These are phyloP conservation scores for Toxostoma redivivum DNA, from an alignment of 2,113 vertebrate genomes.

Conservation along the genomic window DNA sequence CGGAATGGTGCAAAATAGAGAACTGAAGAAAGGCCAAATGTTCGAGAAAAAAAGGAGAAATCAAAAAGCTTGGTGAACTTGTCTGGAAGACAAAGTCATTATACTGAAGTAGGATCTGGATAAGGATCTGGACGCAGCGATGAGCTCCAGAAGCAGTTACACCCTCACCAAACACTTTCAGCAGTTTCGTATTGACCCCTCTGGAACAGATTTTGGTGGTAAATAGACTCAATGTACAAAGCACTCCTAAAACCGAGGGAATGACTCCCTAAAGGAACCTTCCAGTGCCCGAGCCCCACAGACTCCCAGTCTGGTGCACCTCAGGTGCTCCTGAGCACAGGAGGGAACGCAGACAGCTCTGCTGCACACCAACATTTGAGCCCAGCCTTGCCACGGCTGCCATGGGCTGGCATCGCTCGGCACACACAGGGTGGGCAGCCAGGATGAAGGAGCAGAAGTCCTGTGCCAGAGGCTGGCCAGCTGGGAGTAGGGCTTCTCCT, in stretches of 20 bases:
- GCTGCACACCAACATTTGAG: fast-evolving
- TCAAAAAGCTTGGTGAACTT: neutral
- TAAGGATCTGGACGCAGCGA: fast-evolving
- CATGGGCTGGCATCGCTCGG: fast-evolving
- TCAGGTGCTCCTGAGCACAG: neutral
- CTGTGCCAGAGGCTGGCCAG: fast-evolving
- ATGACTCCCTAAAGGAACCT: neutral
- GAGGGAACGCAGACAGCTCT: fast-evolving
- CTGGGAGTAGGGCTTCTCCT: neutral
- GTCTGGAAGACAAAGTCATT: neutral
- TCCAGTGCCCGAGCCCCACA: neutral
- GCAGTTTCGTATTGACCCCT: fast-evolving
- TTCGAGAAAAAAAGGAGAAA: neutral
- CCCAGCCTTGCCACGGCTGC: neutral
- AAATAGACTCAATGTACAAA: neutral
- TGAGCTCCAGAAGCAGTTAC: neutral
- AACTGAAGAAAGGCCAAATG: neutral
- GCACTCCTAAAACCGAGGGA: neutral
- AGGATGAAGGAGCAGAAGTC: neutral
- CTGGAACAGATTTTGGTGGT: neutral
- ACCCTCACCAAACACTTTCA: neutral
- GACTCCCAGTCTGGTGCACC: fast-evolving
- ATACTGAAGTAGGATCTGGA: neutral
- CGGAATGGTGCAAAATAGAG: neutral
- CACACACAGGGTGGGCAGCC: neutral